Percentiles rank a stretch among this genome's conserved stretches.
Conservation (phyloP, 2,888 invertebrate genomes). For the Eumerus sabulonum region DNA sequence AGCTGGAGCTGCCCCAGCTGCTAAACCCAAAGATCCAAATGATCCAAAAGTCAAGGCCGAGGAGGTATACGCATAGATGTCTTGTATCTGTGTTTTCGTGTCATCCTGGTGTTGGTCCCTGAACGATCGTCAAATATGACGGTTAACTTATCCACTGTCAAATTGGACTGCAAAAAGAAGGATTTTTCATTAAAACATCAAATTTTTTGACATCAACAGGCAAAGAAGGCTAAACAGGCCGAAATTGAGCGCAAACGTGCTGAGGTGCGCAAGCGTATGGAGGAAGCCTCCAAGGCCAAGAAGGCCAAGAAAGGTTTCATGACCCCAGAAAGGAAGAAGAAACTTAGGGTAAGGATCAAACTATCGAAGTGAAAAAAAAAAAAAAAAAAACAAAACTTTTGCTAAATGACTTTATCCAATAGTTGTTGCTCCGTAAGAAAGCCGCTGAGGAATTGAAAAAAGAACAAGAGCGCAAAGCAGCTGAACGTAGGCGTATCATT, state of each 20-base stretch:
- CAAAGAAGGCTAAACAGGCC: constrained; percentile 98
- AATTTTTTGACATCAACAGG: constrained; percentile 80
- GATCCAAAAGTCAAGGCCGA: constrained; percentile 76
- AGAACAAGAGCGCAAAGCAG: constrained; percentile 99
- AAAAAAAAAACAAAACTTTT: neutral
- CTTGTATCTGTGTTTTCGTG: constrained; percentile 36
- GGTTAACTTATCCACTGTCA: constrained; percentile 14
- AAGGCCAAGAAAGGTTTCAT: constrained; percentile 99
- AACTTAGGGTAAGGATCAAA: constrained; percentile 91
- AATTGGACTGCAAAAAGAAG: neutral
- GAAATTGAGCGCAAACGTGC: constrained; percentile 99
- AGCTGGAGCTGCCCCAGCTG: constrained; percentile 71
- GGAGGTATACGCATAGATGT: constrained; percentile 73
- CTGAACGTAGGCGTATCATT: constrained; percentile 98
- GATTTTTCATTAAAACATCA: constrained; percentile 1
- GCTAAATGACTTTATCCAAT: constrained; percentile 47
- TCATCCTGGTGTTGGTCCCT: constrained; percentile 58
- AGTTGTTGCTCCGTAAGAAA: constrained; percentile 99
- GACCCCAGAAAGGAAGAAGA: constrained; percentile 99
- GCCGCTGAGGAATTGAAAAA: constrained; percentile 99
- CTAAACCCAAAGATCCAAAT: constrained; percentile 75
- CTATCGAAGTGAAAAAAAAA: neutral
- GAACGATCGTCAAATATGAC: constrained; percentile 33
- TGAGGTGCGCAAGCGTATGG: constrained; percentile 98
- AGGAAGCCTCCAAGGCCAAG: constrained; percentile 98